These are phyloP conservation scores for Drosophila takahashii DNA, from an alignment of 1,140 invertebrate species.

Conservation along the genomic window DNA sequence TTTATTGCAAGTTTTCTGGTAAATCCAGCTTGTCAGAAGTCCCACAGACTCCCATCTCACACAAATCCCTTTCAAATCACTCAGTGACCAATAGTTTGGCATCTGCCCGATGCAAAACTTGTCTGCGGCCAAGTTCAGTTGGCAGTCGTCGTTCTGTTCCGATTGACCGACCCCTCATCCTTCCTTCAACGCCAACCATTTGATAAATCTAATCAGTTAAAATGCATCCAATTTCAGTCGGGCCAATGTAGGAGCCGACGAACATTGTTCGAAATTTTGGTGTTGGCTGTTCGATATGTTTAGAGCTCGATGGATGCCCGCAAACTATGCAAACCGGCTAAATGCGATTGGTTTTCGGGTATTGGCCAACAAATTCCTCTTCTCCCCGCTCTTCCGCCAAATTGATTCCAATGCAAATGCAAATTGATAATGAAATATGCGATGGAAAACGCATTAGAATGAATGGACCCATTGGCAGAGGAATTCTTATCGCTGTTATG, in stretches of 20 bases:
- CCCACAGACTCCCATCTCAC: too few relatives aligned
- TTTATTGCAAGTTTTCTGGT: neutral
- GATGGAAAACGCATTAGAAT: conserved; percentile 33
- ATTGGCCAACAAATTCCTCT: conserved; percentile 26
- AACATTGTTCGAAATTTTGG: conserved; percentile 15
- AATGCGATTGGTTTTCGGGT: conserved; percentile 39
- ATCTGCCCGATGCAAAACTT: conserved; percentile 1
- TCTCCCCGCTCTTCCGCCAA: neutral
- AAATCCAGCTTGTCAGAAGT: neutral
- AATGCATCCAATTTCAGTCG: conserved; percentile 21
- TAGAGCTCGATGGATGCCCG: conserved; percentile 31
- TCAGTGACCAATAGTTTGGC: conserved; percentile 3
- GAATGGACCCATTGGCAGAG: neutral
- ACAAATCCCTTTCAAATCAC: conserved; percentile 5
- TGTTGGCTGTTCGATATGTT: conserved; percentile 20
- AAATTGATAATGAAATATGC: conserved; percentile 51
- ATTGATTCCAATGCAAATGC: conserved; percentile 45
- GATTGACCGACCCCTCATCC: neutral
- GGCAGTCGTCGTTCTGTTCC: neutral
- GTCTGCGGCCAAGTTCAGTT: neutral
- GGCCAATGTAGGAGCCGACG: conserved; percentile 7
- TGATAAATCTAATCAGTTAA: conserved; percentile 44
- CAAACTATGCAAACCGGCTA: conserved; percentile 36
- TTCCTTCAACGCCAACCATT: conserved; percentile 1
- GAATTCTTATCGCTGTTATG: conserved; percentile 23